These are phyloP conservation scores for Tenebrosternarchus preto DNA, from an alignment of 2,113 vertebrate species.

Conservation along the genomic window DNA sequence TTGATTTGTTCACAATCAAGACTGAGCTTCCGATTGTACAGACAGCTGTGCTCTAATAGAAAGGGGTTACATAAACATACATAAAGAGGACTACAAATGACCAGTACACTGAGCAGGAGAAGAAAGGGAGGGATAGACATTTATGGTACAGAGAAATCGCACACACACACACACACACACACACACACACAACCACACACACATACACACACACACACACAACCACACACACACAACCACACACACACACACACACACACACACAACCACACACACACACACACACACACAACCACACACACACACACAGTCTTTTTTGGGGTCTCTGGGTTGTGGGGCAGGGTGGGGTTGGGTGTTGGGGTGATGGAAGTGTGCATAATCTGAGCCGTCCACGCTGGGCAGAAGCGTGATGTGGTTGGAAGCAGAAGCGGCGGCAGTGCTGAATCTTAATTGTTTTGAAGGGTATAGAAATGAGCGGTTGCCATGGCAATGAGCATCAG, in stretches of 20 bases:
- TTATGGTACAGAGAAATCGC: constrained; percentile 15
- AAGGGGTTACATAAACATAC: constrained; percentile 33
- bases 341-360: too few relatives aligned
- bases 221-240: constrained; percentile 6
- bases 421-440: constrained; percentile 62
- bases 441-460: constrained; percentile 80
- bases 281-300: constrained; percentile 9
- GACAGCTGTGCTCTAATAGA: constrained; percentile 51
- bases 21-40: constrained; percentile 43
- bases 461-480: constrained; percentile 70
- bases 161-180: background rate
- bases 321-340: background rate
- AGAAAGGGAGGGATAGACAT: constrained; percentile 5
- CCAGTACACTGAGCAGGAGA: constrained; percentile 35
- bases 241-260: background rate
- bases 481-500: constrained; percentile 70
- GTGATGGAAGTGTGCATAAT: constrained; percentile 35
- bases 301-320: background rate
- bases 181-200: too few relatives aligned
- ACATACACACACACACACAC: background rate
- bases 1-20: constrained; percentile 51
- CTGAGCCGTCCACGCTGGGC: constrained; percentile 32
- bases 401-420: constrained; percentile 57
- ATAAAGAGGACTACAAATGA: constrained; percentile 24
- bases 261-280: background rate